phyloP scores from a whole-genome alignment of 2,888 invertebrate genomes.

The Branchinecta sandiegonensis region DNA sequence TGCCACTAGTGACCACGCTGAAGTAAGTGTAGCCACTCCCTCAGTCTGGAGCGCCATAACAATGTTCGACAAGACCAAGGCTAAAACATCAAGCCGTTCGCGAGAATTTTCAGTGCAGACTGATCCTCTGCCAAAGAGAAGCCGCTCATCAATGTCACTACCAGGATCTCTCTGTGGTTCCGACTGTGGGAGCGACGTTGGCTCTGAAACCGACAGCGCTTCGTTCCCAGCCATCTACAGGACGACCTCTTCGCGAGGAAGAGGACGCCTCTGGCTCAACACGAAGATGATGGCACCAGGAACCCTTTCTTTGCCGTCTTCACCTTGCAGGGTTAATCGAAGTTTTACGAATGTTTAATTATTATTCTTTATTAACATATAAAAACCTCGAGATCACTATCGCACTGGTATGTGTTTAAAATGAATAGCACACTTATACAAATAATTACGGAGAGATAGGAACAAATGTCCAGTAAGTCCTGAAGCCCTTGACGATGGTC shows the following conservation, averaged over 20 bases:
- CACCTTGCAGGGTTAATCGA: not conserved
- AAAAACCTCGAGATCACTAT: too few species aligned
- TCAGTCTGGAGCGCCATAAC: not conserved
- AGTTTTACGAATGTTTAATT: too few species aligned
- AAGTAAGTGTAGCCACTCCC: not conserved
- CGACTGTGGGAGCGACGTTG: not conserved
- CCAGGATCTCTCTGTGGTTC: constrained; percentile 10
- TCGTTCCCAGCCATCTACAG: not conserved
- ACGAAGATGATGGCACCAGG: not conserved
- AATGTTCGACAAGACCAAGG: not conserved
- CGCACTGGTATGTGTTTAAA: too few species aligned
- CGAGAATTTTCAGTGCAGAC: not conserved
- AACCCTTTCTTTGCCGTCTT: not conserved
- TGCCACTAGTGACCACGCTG: not conserved
- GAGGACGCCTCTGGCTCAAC: constrained; percentile 12
- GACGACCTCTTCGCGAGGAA: not conserved
- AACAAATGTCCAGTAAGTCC: not conserved
- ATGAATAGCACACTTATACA: too few species aligned
- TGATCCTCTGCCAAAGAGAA: not conserved
- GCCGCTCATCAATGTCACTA: not conserved
- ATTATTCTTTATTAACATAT: too few species aligned
- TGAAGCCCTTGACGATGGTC: constrained; percentile 1
- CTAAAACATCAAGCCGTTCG: not conserved
- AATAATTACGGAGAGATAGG: not conserved
- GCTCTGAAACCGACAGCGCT: not conserved